Evolutionary conservation across 2,888 invertebrate genomes (phyloP), one percentile per base, ranked within the genome.

Genomic region (Xylophagus ater): DNA sequence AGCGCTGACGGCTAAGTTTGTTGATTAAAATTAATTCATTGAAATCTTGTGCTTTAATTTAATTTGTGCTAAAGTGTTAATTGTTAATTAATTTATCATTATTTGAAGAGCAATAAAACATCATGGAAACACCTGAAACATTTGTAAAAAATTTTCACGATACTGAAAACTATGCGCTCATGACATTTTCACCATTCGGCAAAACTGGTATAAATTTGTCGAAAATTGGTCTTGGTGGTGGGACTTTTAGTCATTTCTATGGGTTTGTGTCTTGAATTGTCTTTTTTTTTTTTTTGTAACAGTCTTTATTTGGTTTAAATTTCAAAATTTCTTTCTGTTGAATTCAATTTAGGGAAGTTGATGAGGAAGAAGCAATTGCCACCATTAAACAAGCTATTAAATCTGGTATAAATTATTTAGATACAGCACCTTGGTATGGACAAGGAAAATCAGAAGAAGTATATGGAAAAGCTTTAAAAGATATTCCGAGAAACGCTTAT

Each of bases 401-500:
- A 55, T 69, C 67, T 25, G 94, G 93, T 5, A 72, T 96, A 13
- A 96, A 96, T 66, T 89, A 86, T 53, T 75, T 96, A 41, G 94
- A 96, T 58, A 92, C 90, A 0, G 85, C 83, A 0, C 90, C 90
- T 0, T 94, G 80, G 79, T 94, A 94, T 57, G 94, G 94, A 0
- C 81, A 88, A 56, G 87, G 92, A 1, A 72, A 71, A 43, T 84
- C 93, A 0, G 93, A 94, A 64, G 71, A 70, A 46, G 70, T 82
- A 9, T 65, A 93, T 15, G 94, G 93, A 46, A 78, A 83, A 71
- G 89, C 87, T 1, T 66, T 94, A 3, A 69, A 74, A 53, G 74
- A 69, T 35, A 69, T 94, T 38, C 93, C 93, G 0, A 69, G 96
- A 24, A 58, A 80, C 43, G 73, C 86, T 0, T 96, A 81, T 62